A percentile compares a stretch with the other conserved stretches of the same genome.
phyloP scores from a whole-genome alignment of 2,888 invertebrate genomes.

The Troides oblongomaculatus region DNA sequence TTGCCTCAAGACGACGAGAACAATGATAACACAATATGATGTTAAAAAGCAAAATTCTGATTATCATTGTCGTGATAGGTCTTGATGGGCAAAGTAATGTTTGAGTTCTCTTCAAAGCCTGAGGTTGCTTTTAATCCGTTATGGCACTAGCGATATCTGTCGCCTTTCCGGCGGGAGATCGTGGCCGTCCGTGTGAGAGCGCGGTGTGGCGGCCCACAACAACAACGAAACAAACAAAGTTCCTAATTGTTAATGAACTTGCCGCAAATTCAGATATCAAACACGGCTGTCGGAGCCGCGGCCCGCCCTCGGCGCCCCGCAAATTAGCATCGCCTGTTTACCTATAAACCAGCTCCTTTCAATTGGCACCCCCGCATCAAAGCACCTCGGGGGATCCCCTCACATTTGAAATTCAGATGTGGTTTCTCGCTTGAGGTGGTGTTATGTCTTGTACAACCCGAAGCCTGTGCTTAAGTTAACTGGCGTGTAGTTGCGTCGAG shows the following conservation, averaged over 20 bases:
- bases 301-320: slow-evolving; percentile 16
- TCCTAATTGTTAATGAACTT: slow-evolving; percentile 7
- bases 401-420: slow-evolving; percentile 57
- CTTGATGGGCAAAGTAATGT: too few species aligned
- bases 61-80: too few species aligned
- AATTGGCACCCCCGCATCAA: slow-evolving; percentile 37
- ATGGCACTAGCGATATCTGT: too few species aligned
- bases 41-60: too few species aligned
- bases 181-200: neutral
- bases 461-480: too few species aligned
- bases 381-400: too few species aligned
- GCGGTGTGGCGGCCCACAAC: neutral
- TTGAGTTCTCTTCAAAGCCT: too few species aligned
- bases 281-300: slow-evolving; percentile 8
- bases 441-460: neutral
- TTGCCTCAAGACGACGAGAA: too few species aligned
- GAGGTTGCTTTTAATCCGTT: too few species aligned
- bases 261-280: slow-evolving; percentile 24
- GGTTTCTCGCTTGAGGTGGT: slow-evolving; percentile 40
- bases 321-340: slow-evolving; percentile 33
- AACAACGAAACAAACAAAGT: neutral
- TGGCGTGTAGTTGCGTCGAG: too few species aligned
- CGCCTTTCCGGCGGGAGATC: neutral
- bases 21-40: too few species aligned
- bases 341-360: slow-evolving; percentile 41